Percentiles rank a stretch among this genome's conserved stretches.
These are phyloP conservation scores for Lipophrys pholis DNA, from an alignment of 2,113 vertebrate genomes.

Conservation along the genomic window DNA sequence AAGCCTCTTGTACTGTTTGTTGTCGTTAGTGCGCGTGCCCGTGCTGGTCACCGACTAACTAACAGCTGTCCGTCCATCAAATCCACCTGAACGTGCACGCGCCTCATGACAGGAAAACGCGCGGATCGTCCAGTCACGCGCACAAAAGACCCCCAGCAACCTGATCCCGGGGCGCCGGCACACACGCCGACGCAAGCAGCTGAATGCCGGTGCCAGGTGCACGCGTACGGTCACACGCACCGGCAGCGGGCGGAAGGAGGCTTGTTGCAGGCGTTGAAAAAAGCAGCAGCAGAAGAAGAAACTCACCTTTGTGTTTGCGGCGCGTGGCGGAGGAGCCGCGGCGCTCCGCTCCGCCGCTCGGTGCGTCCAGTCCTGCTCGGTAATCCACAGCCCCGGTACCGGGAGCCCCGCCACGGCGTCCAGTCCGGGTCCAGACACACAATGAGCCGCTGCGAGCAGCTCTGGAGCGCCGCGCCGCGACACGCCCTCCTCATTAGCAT, in stretches of 20 bases:
- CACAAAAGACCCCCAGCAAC: background rate
- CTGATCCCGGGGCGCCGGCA: no score
- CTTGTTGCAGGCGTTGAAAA: background rate
- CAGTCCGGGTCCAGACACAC: constrained; percentile 40
- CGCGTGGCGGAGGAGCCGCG: background rate
- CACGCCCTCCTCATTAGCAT: constrained; percentile 61
- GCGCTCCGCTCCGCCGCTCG: background rate
- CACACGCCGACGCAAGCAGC: background rate
- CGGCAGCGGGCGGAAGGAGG: background rate
- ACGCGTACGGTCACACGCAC: background rate
- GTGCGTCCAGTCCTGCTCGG: background rate
- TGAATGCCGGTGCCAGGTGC: background rate
- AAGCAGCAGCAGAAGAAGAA: background rate
- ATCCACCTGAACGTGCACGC: background rate
- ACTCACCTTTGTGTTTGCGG: constrained; percentile 48
- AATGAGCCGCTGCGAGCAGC: constrained; percentile 52
- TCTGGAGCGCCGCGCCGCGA: background rate
- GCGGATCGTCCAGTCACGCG: background rate
- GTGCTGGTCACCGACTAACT: background rate
- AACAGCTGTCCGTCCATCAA: constrained; percentile 49
- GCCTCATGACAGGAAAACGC: background rate
- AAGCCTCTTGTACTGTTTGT: background rate
- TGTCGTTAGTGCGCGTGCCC: constrained; percentile 4
- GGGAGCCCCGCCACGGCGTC: background rate
- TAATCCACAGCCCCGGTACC: constrained; percentile 28